Conservation (phyloP, 2,797 vertebrate species). For the Buphagus erythrorhynchus region DNA sequence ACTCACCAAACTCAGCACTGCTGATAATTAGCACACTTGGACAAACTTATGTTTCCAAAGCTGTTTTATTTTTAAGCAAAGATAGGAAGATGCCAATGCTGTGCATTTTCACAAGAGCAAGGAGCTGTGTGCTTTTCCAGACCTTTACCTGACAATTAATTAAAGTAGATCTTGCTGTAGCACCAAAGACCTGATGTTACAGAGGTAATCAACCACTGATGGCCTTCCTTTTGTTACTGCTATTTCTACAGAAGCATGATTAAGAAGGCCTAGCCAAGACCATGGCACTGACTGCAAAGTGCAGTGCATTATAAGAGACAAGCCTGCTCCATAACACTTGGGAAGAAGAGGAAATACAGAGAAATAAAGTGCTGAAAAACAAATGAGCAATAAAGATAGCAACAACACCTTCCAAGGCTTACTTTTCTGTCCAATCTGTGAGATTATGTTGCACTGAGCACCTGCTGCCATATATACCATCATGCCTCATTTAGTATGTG, state of each 20-base stretch:
- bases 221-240: background rate
- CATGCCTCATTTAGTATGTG: background rate
- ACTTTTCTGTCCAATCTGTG: background rate
- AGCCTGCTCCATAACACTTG: background rate
- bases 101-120: background rate
- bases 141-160: background rate
- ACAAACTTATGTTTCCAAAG: background rate
- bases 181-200: background rate
- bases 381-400: background rate
- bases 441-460: background rate
- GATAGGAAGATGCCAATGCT: background rate
- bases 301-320: accelerated
- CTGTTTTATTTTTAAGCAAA: background rate
- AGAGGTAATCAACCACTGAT: background rate
- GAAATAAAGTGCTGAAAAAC: background rate
- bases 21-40: background rate
- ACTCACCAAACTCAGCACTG: background rate
- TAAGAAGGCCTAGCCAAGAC: background rate
- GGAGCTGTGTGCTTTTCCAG: background rate
- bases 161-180: background rate
- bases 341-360: background rate
- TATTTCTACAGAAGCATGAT: background rate
- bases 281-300: background rate
- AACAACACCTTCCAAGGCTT: background rate
- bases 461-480: background rate